These are phyloP conservation scores for Ahaetulla prasina DNA, from an alignment of 2,113 vertebrate species.

Conservation along the genomic window DNA sequence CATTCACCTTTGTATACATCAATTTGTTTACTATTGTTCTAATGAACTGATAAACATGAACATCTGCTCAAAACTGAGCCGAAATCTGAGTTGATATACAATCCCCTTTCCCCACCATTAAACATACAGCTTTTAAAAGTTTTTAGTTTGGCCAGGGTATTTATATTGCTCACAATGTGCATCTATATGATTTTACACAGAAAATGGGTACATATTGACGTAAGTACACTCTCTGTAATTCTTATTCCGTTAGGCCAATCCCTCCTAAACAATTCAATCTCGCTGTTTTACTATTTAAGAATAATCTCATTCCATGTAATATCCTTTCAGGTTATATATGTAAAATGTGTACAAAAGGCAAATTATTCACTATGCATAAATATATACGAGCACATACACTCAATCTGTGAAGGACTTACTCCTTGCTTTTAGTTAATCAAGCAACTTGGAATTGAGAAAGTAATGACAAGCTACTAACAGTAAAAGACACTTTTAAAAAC, in stretches of 20 bases:
- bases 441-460: conserved; percentile 27
- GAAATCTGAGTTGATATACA: background rate
- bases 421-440: conserved; percentile 29
- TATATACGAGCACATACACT: background rate
- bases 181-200: background rate
- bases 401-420: fast-evolving
- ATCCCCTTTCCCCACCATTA: background rate
- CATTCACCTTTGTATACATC: background rate
- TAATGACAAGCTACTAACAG: conserved; percentile 14
- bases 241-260: background rate
- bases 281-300: background rate
- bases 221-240: background rate
- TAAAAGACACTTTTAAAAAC: conserved; percentile 43
- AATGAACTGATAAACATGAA: background rate
- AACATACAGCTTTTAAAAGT: background rate
- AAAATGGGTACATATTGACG: background rate
- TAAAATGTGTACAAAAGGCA: conserved; percentile 10
- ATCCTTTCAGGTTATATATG: conserved; percentile 23
- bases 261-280: background rate
- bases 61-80: background rate
- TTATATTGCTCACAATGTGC: background rate
- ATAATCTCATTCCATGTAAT: conserved; percentile 11
- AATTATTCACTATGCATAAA: background rate
- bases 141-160: background rate
- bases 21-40: background rate